phyloP scores from a whole-genome alignment of 2,113 vertebrate species.

The Embiotoca jacksoni region DNA sequence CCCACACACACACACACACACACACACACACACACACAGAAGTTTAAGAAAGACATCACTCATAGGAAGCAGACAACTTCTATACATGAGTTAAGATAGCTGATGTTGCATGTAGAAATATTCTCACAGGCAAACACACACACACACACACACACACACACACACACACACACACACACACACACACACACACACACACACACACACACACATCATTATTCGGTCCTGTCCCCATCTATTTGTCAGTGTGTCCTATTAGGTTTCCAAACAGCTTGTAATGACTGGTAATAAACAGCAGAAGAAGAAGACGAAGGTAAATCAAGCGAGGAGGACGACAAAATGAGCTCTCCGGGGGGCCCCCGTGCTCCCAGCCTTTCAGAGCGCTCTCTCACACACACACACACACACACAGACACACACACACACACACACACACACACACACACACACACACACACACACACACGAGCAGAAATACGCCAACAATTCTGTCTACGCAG shows the following conservation, averaged over 20 bases:
- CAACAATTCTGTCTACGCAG: conserved; percentile 14
- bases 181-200: conserved; percentile 33
- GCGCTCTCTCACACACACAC: conserved; percentile 67
- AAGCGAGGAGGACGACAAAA: conserved; percentile 87
- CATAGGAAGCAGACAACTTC: conserved; percentile 39
- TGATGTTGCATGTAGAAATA: conserved; percentile 59
- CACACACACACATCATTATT: conserved; percentile 41
- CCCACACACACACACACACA: conserved; percentile 1
- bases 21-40: conserved; percentile 8
- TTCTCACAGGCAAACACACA: conserved; percentile 49
- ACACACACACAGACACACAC: conserved; percentile 50
- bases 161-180: conserved; percentile 14
- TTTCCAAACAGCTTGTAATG: conserved; percentile 90
- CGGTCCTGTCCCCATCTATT: conserved; percentile 72
- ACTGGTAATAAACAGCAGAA: conserved; percentile 89
- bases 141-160: not conserved
- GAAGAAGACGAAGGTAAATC: conserved; percentile 84
- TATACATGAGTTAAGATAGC: conserved; percentile 45
- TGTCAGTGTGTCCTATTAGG: conserved; percentile 83
- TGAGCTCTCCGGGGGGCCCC: conserved; percentile 84
- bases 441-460: conserved; percentile 45
- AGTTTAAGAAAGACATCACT: conserved; percentile 62
- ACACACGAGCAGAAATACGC: conserved; percentile 21
- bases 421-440: conserved; percentile 45
- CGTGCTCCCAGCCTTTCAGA: conserved; percentile 74